Evolutionary conservation across 2,113 vertebrate genomes (phyloP), one percentile per base, ranked within the genome.

Genomic region (Hyperoodon ampullatus): DNA sequence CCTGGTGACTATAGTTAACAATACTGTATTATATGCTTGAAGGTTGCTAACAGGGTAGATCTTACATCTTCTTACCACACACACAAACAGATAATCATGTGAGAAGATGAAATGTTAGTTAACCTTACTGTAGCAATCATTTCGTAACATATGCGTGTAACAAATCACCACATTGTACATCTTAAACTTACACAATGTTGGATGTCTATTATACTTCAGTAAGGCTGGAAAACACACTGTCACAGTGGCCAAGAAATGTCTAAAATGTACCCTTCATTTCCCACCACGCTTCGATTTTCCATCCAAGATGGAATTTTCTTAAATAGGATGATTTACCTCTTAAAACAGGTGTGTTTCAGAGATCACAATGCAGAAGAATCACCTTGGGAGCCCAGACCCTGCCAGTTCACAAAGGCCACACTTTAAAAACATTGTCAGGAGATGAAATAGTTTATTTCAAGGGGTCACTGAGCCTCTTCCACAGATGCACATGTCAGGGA

Each of bases 371-470:
- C 15, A 33, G n/a, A 68, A 90, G 60, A 50, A 39, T 80, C 55
- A 16, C 23, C 60, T 35, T n/a, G 60, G 71, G 15, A 78, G 61
- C 68, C 26, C 21, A n/a, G 74, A 6, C 10, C 3, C n/a, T 58
- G 5, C 4, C 3, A 24, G 28, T 58, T 94, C 84, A 50, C 30
- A 84, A 80, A 83, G 39, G 21, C 11, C 55, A 72, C 4, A 6
- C 28, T 86, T 70, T 55, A 77, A 88, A 91, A 93, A 42, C 7
- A 39, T 15, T 30, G 53, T 68, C 13, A 60, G 47, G 42, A 87
- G 55, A n/a, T 35, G 53, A 84, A 93, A 10, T 6, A n/a, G 14
- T 92, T 87, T 66, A 77, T 96, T 95, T 70, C 28, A 80, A 97
- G 80, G 28, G 30, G 18, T 42, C 65, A 6, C 23, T 5, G 4